A percentile compares a stretch with the other conserved stretches of the same genome.
phyloP scores from a whole-genome alignment of 2,113 vertebrate species.

The Anarhynchus alexandrinus region DNA sequence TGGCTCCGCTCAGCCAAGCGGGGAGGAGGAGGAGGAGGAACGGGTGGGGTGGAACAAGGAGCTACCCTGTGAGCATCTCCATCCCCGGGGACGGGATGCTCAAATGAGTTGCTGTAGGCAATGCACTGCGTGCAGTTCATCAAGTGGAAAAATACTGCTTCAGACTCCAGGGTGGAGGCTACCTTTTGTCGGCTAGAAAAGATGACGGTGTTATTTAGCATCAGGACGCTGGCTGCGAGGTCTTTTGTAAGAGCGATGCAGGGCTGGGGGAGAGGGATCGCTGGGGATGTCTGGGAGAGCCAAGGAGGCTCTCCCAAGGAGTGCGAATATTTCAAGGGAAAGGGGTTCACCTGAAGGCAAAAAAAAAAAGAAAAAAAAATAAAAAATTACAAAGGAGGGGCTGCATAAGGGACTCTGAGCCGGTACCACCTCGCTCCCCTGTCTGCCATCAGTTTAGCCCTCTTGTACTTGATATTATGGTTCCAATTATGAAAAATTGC shows the following conservation, averaged over 20 bases:
- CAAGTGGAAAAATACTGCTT: slow-evolving; percentile 45
- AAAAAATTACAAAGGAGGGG: not conserved
- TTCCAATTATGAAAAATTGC: not conserved
- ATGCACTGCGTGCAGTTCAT: not conserved
- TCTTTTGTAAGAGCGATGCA: not conserved
- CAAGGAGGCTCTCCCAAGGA: not conserved
- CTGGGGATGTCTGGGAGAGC: not conserved
- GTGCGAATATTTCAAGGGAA: not conserved
- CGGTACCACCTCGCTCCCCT: rapidly evolving
- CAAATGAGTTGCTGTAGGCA: not conserved
- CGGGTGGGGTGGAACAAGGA: not conserved
- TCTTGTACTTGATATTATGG: not conserved
- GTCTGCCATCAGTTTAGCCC: not conserved
- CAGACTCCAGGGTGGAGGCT: slow-evolving; percentile 15
- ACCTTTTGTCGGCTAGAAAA: not conserved
- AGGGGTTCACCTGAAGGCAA: not conserved
- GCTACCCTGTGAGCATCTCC: not conserved
- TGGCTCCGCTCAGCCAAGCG: rapidly evolving
- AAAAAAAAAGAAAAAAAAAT: not conserved
- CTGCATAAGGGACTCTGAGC: not conserved
- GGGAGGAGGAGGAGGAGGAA: not conserved
- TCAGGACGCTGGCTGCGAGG: not conserved
- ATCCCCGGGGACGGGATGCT: not conserved
- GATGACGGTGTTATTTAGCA: not conserved
- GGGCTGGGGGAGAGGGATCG: not conserved